Evolutionary conservation across 2,113 vertebrate species (phyloP), one percentile per base, ranked within the genome.

Genomic region (Pollachius pollachius): DNA sequence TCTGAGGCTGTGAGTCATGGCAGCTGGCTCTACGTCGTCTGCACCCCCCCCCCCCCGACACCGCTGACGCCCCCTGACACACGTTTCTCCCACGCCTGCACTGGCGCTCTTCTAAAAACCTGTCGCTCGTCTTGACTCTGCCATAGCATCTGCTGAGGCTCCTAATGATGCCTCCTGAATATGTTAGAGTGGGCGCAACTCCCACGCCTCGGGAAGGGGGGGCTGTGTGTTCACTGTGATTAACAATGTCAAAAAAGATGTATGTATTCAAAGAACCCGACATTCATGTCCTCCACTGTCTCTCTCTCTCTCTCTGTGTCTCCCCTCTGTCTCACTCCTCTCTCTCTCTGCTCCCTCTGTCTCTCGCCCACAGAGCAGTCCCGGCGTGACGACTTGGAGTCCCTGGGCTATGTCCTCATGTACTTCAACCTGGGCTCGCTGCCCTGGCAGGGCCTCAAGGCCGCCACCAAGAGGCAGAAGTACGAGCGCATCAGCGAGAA

Each of bases 401-500:
- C 95, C 64, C 90, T 98, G 69, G 97, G 97, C 79, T 98, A 98
- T 0, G 97, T 98, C 79, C 95, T 98, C 71, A 98, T 98, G 97
- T 98, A 98, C 91, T 98, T 98, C 93, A 98, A 98, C 91, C 90
- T 98, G 90, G 97, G 97, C 75, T 98, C 97, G 0, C 92, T 98
- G 90, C 97, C 97, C 77, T 98, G 97, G 97, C 97, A 98, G 83
- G 96, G 97, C 79, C 95, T 98, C 77, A 98, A 98, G 83, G 97
- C 97, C 17, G 97, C 96, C 78, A 98, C 97, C 88, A 98, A 98
- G 87, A 95, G 97, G 84, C 97, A 98, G 90, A 98, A 98, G 82
- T 98, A 98, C 0, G 97, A 98, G 81, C 93, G 97, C n/a, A 98
- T 98, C 92, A 98, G 97, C 0, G 97, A 98, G 92, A 98, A 98